Base-by-base conservation (phyloP, 2,797 vertebrate genomes). In the Smutsia gigantea region DNA sequence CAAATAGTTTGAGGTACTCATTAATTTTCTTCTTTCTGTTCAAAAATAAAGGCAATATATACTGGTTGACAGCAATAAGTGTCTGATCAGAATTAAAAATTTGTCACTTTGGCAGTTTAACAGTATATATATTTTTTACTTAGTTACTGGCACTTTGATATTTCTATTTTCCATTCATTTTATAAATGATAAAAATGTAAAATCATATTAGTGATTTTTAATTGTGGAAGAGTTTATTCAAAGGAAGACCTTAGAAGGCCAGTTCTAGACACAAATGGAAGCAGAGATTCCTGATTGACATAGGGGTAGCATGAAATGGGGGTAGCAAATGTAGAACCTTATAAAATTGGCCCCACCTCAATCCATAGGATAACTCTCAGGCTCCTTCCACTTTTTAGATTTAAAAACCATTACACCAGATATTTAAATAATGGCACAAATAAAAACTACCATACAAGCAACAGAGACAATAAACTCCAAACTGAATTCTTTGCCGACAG, bases 111-210 rank as follows among this genome's bases (percentile, higher is more conserved):
- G 46, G 15, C 12, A 49, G 14, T 57, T 63, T 68, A 87, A 74
- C 25, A 69, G 72, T 92, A 7, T 23, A n/a, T 17, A 74, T 13
- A 82, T 59, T 37, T 79, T 85, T 97, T 17, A 82, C 42, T 88
- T 82, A 34, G 13, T 49, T 84, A 63, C 37, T 91, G 2, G 23
- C 9, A 49, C 25, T 88, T 78, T 78, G 63, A 57, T 71, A 42
- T 75, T 93, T 88, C 19, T 66, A 23, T 49, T 77, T 94, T 84
- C n/a, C 31, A 68, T 77, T 77, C 57, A 74, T 78, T 95, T 68
- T 69, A 49, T 74, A 12, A 68, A 74, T 69, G 10, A 95, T 77
- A 68, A 61, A 87, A 53, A 68, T 63, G 51, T 49, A 53, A 89
- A 79, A 55, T 18, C 3, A 25, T 79, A 31, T 69, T 66, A 64